These are phyloP conservation scores for Matsumurasca onukii DNA, from an alignment of 1,140 invertebrate species.

Conservation along the genomic window DNA sequence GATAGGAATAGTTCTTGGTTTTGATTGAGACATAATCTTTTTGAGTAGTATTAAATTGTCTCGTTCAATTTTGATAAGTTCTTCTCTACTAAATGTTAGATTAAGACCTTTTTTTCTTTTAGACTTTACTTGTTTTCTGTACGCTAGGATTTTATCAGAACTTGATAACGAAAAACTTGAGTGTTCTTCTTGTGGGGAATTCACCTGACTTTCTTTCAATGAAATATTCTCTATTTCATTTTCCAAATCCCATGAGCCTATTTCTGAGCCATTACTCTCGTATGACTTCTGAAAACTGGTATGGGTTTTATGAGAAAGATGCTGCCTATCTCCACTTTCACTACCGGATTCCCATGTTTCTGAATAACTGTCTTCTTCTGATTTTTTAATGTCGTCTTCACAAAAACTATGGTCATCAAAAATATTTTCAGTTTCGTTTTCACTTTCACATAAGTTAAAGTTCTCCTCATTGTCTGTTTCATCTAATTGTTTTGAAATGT, in stretches of 20 bases:
- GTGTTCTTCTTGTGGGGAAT: not conserved
- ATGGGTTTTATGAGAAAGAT: too few relatives aligned
- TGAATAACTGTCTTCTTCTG: too few relatives aligned
- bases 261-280: too few relatives aligned
- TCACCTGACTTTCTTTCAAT: not conserved
- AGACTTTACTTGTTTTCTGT: too few relatives aligned
- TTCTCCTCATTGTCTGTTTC: not conserved
- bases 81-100: not conserved
- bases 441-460: not conserved
- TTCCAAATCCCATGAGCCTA: too few relatives aligned
- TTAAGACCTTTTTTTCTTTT: not conserved
- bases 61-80: slow-evolving; percentile 8
- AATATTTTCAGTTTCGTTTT: not conserved
- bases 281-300: too few relatives aligned
- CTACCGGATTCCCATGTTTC: too few relatives aligned
- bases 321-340: too few relatives aligned
- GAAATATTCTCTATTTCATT: not conserved
- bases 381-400: not conserved
- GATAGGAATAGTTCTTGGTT: not conserved
- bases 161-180: not conserved
- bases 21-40: slow-evolving; percentile 3
- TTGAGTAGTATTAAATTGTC: slow-evolving; percentile 5
- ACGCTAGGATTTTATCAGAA: not conserved
- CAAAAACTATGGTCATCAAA: not conserved
- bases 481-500: not conserved